phyloP scores from a whole-genome alignment of 1,140 invertebrate genomes.

The Papilio polyxenes region DNA sequence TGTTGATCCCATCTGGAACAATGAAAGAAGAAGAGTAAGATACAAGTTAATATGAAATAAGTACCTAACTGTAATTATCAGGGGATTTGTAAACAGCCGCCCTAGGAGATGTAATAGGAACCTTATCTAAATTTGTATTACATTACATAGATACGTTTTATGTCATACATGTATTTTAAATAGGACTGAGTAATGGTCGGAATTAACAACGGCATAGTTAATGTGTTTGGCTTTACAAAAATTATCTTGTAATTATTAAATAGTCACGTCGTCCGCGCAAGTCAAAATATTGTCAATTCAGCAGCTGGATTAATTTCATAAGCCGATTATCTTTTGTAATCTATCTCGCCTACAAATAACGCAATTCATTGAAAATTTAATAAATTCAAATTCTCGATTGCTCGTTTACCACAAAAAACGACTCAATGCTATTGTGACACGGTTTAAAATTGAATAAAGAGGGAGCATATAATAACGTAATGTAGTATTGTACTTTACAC shows the following conservation, averaged over 20 bases:
- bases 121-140: too few species aligned
- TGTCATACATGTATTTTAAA: neutral
- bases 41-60: neutral
- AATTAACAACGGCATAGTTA: neutral
- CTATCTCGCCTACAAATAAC: slow-evolving; percentile 54
- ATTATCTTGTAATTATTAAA: slow-evolving; percentile 6
- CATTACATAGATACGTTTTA: too few species aligned
- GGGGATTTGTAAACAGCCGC: too few species aligned
- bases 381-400: slow-evolving; percentile 43
- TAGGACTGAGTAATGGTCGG: neutral
- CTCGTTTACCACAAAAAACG: slow-evolving; percentile 39
- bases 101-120: too few species aligned
- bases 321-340: slow-evolving; percentile 59
- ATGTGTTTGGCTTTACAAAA: neutral
- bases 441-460: slow-evolving; percentile 50
- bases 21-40: slow-evolving; percentile 12
- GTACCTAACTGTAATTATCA: neutral
- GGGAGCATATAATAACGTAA: slow-evolving; percentile 49
- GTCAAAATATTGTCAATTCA: slow-evolving; percentile 66
- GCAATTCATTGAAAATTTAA: slow-evolving; percentile 59
- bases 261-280: slow-evolving; percentile 22
- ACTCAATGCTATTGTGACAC: slow-evolving; percentile 48
- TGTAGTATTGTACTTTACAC: slow-evolving; percentile 62
- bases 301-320: slow-evolving; percentile 56
- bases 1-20: slow-evolving; percentile 84